These are phyloP conservation scores for Calliphora vomitoria DNA, from an alignment of 2,888 invertebrate species.

Conservation along the genomic window DNA sequence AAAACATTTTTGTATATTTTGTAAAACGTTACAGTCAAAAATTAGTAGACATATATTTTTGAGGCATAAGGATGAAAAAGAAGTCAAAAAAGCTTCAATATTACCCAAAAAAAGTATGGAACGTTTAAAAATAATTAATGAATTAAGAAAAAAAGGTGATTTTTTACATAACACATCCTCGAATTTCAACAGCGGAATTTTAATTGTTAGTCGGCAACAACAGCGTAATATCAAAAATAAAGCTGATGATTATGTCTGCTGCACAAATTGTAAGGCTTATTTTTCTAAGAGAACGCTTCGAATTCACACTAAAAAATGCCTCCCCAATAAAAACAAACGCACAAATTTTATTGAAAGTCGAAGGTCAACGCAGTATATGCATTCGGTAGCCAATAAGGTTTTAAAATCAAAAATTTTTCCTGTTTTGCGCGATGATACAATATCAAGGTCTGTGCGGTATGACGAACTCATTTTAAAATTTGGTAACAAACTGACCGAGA, in stretches of 20 bases:
- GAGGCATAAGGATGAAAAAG: not conserved
- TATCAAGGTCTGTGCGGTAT: conserved; percentile 10
- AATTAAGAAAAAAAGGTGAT: not conserved
- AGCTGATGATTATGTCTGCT: conserved; percentile 21
- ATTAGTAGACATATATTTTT: not conserved
- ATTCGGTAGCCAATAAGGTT: conserved; percentile 9
- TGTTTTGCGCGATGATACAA: not conserved
- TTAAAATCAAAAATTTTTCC: not conserved
- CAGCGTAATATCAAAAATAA: not conserved
- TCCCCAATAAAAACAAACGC: not conserved
- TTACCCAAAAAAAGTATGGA: not conserved
- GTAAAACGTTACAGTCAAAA: not conserved
- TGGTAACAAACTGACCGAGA: not conserved
- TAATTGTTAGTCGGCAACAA: conserved; percentile 36
- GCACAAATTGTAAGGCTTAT: conserved; percentile 24
- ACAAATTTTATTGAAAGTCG: conserved; percentile 6
- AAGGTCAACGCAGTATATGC: not conserved
- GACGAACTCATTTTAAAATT: conserved; percentile 5
- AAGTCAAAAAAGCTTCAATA: not conserved
- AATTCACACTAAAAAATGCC: conserved; percentile 13
- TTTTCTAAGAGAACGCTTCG: conserved; percentile 12
- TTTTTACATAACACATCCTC: not conserved
- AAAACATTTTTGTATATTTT: not conserved
- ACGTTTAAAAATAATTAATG: not conserved
- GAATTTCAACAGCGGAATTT: not conserved